These are phyloP conservation scores for Dexiosoma caninum DNA, from an alignment of 2,888 invertebrate species.

Conservation along the genomic window DNA sequence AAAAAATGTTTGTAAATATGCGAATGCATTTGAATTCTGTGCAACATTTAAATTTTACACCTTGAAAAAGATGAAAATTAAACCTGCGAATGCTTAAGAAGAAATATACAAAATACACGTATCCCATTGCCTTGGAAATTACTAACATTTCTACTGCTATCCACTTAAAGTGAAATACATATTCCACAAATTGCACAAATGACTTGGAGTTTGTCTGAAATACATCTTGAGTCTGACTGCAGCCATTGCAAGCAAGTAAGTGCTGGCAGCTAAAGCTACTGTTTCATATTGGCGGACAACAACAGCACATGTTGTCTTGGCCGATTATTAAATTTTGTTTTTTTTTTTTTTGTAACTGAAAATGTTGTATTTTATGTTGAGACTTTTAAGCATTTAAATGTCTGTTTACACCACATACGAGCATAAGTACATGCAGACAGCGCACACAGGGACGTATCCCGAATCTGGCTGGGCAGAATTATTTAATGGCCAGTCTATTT, in stretches of 20 bases:
- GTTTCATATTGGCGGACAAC: neutral
- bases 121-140: neutral
- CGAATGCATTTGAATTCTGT: no score
- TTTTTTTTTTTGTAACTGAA: neutral
- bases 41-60: no score
- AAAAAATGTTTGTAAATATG: neutral
- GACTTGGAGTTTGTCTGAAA: constrained; percentile 21
- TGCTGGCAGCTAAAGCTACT: constrained; percentile 13
- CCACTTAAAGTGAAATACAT: neutral
- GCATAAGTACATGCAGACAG: no score
- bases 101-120: no score
- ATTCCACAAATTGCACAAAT: constrained; percentile 32
- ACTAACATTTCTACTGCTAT: neutral
- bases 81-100: no score
- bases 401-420: constrained; percentile 27
- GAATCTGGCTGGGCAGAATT: no score
- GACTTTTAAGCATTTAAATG: constrained; percentile 20
- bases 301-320: neutral
- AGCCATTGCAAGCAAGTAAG: neutral
- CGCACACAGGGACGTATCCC: no score
- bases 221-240: constrained; percentile 2
- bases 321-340: constrained; percentile 7
- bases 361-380: neutral
- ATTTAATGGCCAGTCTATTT: no score
- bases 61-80: no score